Evolutionary conservation across 53 echinoderm and acorn worm species (phyloP), one percentile per base, ranked within the genome.

Genomic region (Echinarachnius parma): DNA sequence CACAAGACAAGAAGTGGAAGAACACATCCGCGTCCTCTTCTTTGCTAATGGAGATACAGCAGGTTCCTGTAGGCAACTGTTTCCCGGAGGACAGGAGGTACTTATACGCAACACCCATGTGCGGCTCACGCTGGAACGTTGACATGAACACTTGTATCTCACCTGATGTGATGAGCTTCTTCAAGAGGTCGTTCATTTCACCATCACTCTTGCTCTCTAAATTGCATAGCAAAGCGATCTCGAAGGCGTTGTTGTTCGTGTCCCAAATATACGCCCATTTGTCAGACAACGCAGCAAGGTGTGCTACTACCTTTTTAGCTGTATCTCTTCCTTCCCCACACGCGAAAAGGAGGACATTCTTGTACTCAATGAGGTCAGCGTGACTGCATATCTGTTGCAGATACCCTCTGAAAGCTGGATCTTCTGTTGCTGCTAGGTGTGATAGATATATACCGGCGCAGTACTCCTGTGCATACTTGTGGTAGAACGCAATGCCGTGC

Each of bases 161-260:
- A 33, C 69, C 49, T 4, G 52, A 50, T 34, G 34, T 52, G 0
- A 69, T n/a, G 52, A 69, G 52, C 8, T 27, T 69, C 50, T 53
- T 53, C 50, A 69, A 27, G 13, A 31, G 34, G 19, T 48, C 21
- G 33, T 69, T 69, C 52, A 69, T 31, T 32, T 33, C 23, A 11
- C 69, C 69, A 33, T 52, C 34, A 34, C 69, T 69, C 26, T 69
- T 69, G 31, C 69, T 33, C 25, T 69, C 69, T 5, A 69, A 35
- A 24, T 69, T 69, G 33, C 69, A 50, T 5, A 69, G 69, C 53
- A 69, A 53, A 52, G 69, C 69, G 16, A 69, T 69, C 22, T 69
- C 69, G 21, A 53, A 21, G 34, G 69, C 22, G 69, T 69, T 69
- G 34, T 53, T 14, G 26, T 69, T 69, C 13, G 69, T 53, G 34